phyloP scores from a whole-genome alignment of 2,888 invertebrate species.

The Melanostoma mellinum region DNA sequence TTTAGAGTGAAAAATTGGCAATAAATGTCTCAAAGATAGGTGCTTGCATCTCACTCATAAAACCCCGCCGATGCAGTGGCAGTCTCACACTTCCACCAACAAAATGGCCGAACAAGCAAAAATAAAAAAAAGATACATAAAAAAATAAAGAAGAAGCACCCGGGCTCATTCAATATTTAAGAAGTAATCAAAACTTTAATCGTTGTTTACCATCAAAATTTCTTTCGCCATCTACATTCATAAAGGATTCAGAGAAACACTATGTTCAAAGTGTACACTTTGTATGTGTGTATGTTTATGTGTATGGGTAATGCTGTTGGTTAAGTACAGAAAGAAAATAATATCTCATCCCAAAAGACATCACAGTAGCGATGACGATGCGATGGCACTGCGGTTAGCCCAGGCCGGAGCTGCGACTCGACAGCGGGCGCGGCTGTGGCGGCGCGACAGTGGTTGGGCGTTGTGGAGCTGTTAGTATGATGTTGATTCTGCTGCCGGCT shows the following conservation, averaged over 20 bases:
- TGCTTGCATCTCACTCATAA: slow-evolving; percentile 26
- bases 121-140: background rate
- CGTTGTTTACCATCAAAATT: slow-evolving; percentile 82
- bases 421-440: background rate
- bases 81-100: background rate
- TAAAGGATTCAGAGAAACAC: slow-evolving; percentile 63
- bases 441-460: slow-evolving; percentile 40
- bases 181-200: slow-evolving; percentile 82
- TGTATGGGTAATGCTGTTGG: slow-evolving; percentile 34
- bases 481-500: slow-evolving; percentile 69
- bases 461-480: slow-evolving; percentile 58
- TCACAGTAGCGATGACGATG: background rate
- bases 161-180: slow-evolving; percentile 80
- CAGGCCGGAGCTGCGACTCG: background rate
- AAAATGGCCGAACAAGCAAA: slow-evolving; percentile 47
- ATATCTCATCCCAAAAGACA: slow-evolving; percentile 62
- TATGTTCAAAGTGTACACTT: slow-evolving; percentile 4
- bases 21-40: slow-evolving; percentile 64
- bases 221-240: slow-evolving; percentile 71
- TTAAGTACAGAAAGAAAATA: slow-evolving; percentile 65
- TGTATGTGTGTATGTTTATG: slow-evolving; percentile 5
- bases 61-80: slow-evolving; percentile 2
- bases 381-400: slow-evolving; percentile 7
- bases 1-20: slow-evolving; percentile 64
- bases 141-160: slow-evolving; percentile 27